These are phyloP conservation scores for Netelia melanura DNA, from an alignment of 2,888 invertebrate species.

Conservation along the genomic window DNA sequence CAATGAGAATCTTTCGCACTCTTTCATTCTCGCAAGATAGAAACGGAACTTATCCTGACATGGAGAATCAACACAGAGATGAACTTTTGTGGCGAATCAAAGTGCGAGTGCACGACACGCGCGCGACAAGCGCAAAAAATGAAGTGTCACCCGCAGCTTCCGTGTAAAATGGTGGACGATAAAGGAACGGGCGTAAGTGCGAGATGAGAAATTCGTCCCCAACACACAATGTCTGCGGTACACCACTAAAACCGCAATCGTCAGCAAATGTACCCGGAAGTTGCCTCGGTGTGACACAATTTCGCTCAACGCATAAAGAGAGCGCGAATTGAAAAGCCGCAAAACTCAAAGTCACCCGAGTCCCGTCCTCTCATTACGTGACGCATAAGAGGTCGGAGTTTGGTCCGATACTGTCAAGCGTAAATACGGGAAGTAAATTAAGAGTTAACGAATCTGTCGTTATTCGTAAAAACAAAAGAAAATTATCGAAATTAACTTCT, in stretches of 20 bases:
- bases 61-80: too few species aligned
- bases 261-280: neutral
- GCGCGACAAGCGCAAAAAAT: too few species aligned
- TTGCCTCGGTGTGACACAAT: neutral
- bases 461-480: neutral
- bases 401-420: neutral
- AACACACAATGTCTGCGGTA: constrained; percentile 5
- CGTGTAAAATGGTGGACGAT: neutral
- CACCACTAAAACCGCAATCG: constrained; percentile 6
- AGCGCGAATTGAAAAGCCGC: neutral
- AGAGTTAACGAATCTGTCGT: constrained; percentile 13
- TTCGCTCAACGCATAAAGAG: neutral
- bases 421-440: constrained; percentile 5
- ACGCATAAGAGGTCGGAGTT: neutral
- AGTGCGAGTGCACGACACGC: too few species aligned
- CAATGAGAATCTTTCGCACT: too few species aligned
- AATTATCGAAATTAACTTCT: constrained; percentile 10
- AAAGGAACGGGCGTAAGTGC: neutral
- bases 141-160: too few species aligned
- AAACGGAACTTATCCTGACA: too few species aligned
- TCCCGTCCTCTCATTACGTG: neutral
- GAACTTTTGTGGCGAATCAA: too few species aligned
- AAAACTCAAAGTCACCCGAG: neutral
- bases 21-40: too few species aligned
- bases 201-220: neutral